Base-by-base conservation (phyloP, 2,797 vertebrate genomes). In the Protosalanx chinensis region DNA sequence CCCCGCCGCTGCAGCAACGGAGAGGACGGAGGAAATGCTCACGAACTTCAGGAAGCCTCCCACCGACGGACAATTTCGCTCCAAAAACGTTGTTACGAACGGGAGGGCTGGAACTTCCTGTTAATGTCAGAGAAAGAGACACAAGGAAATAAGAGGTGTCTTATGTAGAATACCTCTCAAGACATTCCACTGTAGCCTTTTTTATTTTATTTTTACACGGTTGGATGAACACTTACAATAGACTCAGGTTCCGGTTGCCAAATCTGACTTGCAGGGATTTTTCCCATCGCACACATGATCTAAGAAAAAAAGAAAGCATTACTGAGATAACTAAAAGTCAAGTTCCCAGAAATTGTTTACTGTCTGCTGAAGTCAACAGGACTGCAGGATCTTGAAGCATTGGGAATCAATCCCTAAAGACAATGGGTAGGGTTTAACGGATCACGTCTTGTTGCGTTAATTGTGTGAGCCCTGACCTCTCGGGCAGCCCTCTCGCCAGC, bases 401-500 rank as follows among this genome's bases (percentile, higher is more conserved):
- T 4, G 6, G 51, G 18, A 56, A 56, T n/a, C 18, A 16, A 5
- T 56, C n/a, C 16, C 16, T 59, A 4, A 37, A 37, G 57, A 33
- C 12, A n/a, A 10, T 3, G 57, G 23, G 5, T 59, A 59, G 57
- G 20, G 20, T 20, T 30, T 4, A 35, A 35, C 51, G 6, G 51
- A 56, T 4, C 12, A 12, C 35, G 53, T 58, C 18, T 20, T n/a
- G 32, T 3, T 20, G 16, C 5, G 49, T 29, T 58, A 13, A 37
- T 23, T 23, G 58, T 37, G 23, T 6, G 16, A 27, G 29, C 33
- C 32, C 86, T 70, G 88, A 98, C 97, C 96, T 99, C 97, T 91
- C 96, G 90, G 85, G 94, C 93, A 1, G 97, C 97, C 85, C 97
- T 94, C 81, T 99, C 97, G 59, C 97, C 97, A 5, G 97, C 96